A percentile compares a stretch with the other conserved stretches of the same genome.
Evolutionary conservation across 2,797 vertebrate species (phyloP).

Genomic region (Ataeniobius toweri): DNA sequence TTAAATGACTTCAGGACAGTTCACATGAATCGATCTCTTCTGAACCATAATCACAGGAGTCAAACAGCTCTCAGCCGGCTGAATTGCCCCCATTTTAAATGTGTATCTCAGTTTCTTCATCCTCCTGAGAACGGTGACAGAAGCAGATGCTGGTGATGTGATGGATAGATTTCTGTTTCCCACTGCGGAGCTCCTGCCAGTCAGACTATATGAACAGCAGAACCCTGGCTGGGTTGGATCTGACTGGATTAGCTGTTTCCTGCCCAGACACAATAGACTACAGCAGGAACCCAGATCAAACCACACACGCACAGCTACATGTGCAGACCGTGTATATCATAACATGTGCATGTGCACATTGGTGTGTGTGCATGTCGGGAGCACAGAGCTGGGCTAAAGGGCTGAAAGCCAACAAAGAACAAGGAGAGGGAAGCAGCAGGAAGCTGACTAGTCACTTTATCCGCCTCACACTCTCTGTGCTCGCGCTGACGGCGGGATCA

Average conservation of each 20-base stretch:
- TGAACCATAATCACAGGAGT: not conserved
- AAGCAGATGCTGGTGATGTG: not conserved
- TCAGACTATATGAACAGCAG: constrained; percentile 54
- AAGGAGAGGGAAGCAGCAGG: constrained; percentile 70
- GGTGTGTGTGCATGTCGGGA: constrained; percentile 45
- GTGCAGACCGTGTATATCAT: constrained; percentile 50
- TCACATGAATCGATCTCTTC: not conserved
- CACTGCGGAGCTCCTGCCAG: constrained; percentile 37
- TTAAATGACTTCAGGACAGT: too few species aligned
- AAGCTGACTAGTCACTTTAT: constrained; percentile 73
- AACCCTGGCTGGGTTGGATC: constrained; percentile 58
- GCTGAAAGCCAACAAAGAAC: constrained; percentile 73
- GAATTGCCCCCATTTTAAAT: not conserved
- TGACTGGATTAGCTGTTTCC: constrained; percentile 74
- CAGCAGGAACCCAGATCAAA: constrained; percentile 72
- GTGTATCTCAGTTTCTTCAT: not conserved
- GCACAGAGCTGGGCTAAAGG: constrained; percentile 59
- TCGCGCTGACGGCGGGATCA: constrained; percentile 58
- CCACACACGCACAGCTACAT: constrained; percentile 53
- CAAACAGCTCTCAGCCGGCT: not conserved
- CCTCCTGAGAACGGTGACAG: not conserved
- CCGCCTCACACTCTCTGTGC: constrained; percentile 27
- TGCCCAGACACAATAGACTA: constrained; percentile 66
- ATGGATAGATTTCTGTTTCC: constrained; percentile 25
- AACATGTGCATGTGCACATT: constrained; percentile 40